Evolutionary conservation across 2,888 invertebrate species (phyloP).

Genomic region (Crepidodera aurea): DNA sequence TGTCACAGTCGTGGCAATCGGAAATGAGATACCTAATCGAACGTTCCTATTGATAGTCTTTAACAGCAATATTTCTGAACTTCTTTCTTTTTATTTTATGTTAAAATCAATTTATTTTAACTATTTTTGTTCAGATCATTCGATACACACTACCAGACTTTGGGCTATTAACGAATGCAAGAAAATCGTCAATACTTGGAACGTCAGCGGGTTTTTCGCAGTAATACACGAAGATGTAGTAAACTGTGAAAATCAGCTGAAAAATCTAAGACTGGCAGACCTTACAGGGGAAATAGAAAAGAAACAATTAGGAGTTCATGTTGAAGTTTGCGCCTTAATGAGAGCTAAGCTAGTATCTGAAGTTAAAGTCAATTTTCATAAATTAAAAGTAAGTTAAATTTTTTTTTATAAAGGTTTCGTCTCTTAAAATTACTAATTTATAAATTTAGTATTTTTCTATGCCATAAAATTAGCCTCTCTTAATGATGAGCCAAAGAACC

Average conservation of each 20-base stretch:
- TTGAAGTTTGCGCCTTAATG: constrained; percentile 82
- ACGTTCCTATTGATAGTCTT: constrained; percentile 43
- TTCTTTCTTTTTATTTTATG: constrained; percentile 2
- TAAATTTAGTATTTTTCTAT: too few species aligned
- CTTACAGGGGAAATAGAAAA: constrained; percentile 67
- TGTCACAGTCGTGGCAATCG: constrained; percentile 58
- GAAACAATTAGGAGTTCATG: constrained; percentile 71
- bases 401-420: not conserved
- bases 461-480: too few species aligned
- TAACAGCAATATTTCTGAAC: constrained; percentile 28
- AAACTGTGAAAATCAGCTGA: constrained; percentile 68
- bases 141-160: constrained; percentile 79
- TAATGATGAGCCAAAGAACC: too few species aligned
- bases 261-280: constrained; percentile 68
- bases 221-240: constrained; percentile 72
- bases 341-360: constrained; percentile 82
- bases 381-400: constrained; percentile 70
- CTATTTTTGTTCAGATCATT: constrained; percentile 68
- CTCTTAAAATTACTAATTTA: too few species aligned
- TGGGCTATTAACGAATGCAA: constrained; percentile 81
- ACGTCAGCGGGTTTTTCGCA: constrained; percentile 76
- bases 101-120: not conserved
- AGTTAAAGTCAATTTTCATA: constrained; percentile 76
- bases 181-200: constrained; percentile 77
- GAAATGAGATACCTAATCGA: constrained; percentile 59